These are phyloP conservation scores for Sebastes cheni DNA, from an alignment of 2,797 vertebrate species.

Conservation along the genomic window DNA sequence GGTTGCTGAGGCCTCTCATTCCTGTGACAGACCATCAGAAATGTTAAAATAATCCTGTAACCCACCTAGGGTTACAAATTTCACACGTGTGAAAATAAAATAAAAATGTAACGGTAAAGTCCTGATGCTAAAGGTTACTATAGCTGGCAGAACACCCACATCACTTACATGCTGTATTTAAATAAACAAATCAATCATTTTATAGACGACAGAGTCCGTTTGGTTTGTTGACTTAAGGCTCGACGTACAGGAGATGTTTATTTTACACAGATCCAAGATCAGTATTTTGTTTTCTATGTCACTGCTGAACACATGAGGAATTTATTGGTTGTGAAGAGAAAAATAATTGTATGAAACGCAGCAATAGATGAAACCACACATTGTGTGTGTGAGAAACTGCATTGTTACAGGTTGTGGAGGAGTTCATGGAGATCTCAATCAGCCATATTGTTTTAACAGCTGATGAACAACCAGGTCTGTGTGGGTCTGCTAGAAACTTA, in stretches of 20 bases:
- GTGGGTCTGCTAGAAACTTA: neutral
- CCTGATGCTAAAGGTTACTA: neutral
- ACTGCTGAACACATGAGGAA: neutral
- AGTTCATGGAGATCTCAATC: neutral
- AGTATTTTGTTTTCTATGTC: slow-evolving; percentile 10
- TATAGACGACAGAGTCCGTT: neutral
- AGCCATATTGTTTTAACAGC: neutral
- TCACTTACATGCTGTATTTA: slow-evolving; percentile 1
- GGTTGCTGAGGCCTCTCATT: slow-evolving; percentile 76
- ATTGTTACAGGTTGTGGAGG: neutral
- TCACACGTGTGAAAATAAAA: slow-evolving; percentile 1
- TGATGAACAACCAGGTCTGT: neutral
- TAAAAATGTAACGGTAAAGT: neutral
- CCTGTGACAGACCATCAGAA: slow-evolving; percentile 36
- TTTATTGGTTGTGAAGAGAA: slow-evolving; percentile 22
- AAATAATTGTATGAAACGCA: neutral
- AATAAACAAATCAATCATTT: slow-evolving; percentile 7
- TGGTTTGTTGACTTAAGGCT: slow-evolving; percentile 16
- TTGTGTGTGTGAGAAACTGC: neutral
- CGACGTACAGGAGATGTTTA: neutral
- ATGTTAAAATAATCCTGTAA: slow-evolving; percentile 2
- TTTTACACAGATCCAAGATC: neutral
- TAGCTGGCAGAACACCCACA: neutral
- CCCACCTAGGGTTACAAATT: neutral
- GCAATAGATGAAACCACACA: neutral